phyloP scores from a whole-genome alignment of 2,888 invertebrate species.

The Eupithecia dodoneata region DNA sequence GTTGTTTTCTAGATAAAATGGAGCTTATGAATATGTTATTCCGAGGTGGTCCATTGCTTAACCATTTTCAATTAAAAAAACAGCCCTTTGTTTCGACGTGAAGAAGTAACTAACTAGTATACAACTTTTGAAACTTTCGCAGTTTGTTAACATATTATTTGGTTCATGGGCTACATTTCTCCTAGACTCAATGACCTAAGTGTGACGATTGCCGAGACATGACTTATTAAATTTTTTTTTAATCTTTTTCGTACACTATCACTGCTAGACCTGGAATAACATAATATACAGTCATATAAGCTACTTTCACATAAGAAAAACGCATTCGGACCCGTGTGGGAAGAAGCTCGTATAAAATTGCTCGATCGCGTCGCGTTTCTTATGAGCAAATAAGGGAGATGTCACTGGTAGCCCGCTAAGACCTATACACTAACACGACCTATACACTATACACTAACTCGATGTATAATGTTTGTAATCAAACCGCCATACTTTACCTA shows the following conservation, averaged over 20 bases:
- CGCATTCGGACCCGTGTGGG: not conserved
- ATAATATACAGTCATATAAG: not conserved
- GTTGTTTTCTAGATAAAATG: not conserved
- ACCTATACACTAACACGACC: not conserved
- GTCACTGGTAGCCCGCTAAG: not conserved
- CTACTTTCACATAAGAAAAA: not conserved
- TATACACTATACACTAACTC: not conserved
- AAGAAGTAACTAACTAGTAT: not conserved
- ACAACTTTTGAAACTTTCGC: not conserved
- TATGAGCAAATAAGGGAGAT: not conserved
- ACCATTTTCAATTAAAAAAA: no score
- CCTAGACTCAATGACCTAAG: no score
- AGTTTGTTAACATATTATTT: not conserved
- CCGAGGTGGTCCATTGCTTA: no score
- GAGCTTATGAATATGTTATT: not conserved
- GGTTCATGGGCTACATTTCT: no score
- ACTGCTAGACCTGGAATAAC: not conserved
- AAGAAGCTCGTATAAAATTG: not conserved
- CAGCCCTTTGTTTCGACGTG: no score
- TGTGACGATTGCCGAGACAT: no score
- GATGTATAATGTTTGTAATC: no score
- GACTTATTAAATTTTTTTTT: no score
- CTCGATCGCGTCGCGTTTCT: not conserved
- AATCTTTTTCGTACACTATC: no score
- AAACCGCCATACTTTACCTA: no score